Percentiles rank a stretch among this genome's conserved stretches.
phyloP scores from a whole-genome alignment of 2,888 invertebrate genomes.

The Oxystoma pomonae region DNA sequence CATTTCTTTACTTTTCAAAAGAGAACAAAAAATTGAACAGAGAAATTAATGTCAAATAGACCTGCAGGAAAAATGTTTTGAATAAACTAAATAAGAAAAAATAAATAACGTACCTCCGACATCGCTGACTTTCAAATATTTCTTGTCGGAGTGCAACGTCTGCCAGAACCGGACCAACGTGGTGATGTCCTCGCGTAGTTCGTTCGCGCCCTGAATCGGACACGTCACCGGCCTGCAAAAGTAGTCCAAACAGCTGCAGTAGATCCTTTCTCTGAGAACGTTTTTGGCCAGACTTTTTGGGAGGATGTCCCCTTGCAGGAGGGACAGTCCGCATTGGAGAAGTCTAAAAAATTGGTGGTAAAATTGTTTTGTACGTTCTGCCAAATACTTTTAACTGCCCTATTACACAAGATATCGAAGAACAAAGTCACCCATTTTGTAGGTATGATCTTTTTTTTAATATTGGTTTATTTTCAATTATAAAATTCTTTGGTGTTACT shows the following conservation, averaged over 20 bases:
- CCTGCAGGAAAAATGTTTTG: no score
- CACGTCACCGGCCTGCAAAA: constrained; percentile 88
- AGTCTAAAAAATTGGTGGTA: constrained; percentile 53
- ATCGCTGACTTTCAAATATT: constrained; percentile 79
- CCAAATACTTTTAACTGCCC: no score
- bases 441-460: no score
- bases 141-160: constrained; percentile 90
- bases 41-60: no score
- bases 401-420: no score
- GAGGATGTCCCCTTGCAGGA: constrained; percentile 91
- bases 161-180: constrained; percentile 94
- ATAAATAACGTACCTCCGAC: constrained; percentile 71
- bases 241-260: constrained; percentile 92
- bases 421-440: no score
- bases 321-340: constrained; percentile 84
- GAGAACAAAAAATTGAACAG: no score
- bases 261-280: constrained; percentile 90
- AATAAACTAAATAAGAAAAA: no score
- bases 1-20: no score
- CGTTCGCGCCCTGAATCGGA: constrained; percentile 75
- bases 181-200: constrained; percentile 83
- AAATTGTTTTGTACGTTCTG: no score
- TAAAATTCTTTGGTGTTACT: no score
- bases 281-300: constrained; percentile 84
- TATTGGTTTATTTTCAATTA: no score